Base-by-base conservation (phyloP, 2,113 vertebrate genomes). In the Zootoca vivipara region DNA sequence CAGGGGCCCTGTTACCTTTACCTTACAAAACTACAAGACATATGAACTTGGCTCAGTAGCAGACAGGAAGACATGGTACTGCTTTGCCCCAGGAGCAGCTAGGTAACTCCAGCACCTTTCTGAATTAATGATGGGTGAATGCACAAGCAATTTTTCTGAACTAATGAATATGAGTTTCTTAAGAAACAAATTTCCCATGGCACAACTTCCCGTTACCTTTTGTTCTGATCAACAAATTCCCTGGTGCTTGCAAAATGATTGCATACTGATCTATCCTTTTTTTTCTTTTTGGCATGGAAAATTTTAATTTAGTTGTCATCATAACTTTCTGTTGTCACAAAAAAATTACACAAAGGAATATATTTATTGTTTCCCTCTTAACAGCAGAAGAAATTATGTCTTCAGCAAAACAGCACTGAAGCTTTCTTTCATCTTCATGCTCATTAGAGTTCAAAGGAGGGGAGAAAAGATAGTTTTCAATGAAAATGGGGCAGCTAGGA, bases 361-460 rank as follows among this genome's bases (percentile, higher is more conserved):
- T 72, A 86, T 74, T 83, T 74, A 81, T 86, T 64, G 10, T 22
- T 93, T 90, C 73, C 35, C 42, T 87, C 88, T 62, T 22, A 73
- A 40, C 22, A 24, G n/a, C 78, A 90, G 62, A 8, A 65, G 38
- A 81, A 81, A 72, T 42, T 56, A 42, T 81, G 28, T 82, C 52
- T 87, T 9, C 24, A 64, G 26, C 28, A 42, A 65, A 82, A 82
- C 46, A 74, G 3, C 10, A n/a, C 22, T n/a, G 30, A 82, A 70
- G 22, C 28, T 40, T 64, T 26, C 35, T 82, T 87, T 81, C 67
- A 73, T 72, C 24, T 58, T 87, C 24, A 0, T 0, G 78, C 86
- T 90, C 82, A 84, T 74, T 16, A 70, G 73, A 87, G 26, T 73
- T 87, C 33, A 82, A 64, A 40, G 22, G 8, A 22, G 28, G 78